These are phyloP conservation scores for Epinephelus fuscoguttatus DNA, from an alignment of 2,113 vertebrate species.

Conservation along the genomic window DNA sequence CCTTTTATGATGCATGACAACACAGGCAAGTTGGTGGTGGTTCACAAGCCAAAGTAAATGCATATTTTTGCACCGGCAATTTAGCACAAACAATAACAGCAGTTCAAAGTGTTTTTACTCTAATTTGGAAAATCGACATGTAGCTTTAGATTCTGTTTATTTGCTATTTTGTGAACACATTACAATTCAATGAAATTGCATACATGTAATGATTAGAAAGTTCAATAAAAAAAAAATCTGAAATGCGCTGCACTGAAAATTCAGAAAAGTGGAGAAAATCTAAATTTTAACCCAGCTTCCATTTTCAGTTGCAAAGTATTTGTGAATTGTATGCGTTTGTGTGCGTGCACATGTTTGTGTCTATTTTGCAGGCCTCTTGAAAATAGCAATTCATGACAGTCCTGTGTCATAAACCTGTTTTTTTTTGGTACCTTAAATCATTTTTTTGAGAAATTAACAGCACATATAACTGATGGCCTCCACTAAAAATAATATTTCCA, in stretches of 20 bases:
- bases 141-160: background rate
- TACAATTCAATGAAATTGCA: background rate
- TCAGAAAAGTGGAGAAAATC: background rate
- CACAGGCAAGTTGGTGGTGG: too few relatives aligned
- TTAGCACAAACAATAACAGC: background rate
- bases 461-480: background rate
- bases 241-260: background rate
- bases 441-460: background rate
- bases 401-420: background rate
- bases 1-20: background rate
- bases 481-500: background rate
- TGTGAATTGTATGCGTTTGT: background rate
- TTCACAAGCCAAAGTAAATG: background rate
- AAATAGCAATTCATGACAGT: background rate
- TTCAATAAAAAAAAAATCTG: background rate
- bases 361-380: background rate
- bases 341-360: background rate
- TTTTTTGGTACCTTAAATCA: background rate
- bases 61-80: background rate
- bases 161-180: background rate
- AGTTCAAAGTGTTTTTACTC: background rate
- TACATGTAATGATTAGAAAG: accelerated
- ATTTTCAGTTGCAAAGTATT: background rate
- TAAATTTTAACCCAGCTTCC: background rate
- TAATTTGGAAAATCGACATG: background rate